phyloP scores from a whole-genome alignment of 2,888 invertebrate genomes.

The Agrilus biguttatus region DNA sequence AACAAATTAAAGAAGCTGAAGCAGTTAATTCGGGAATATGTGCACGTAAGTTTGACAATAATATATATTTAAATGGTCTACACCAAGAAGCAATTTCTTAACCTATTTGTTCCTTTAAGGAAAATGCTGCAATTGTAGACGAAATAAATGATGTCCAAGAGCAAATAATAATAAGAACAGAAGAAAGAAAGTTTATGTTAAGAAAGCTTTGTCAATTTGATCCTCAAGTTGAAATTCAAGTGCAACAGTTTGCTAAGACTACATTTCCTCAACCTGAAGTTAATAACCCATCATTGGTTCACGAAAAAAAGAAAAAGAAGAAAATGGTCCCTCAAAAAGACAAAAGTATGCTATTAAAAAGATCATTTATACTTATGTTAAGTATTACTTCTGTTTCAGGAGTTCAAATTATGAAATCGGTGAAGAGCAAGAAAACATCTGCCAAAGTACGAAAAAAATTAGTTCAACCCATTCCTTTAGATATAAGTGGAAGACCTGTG shows the following conservation, averaged over 20 bases:
- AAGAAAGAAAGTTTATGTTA: conserved; percentile 69
- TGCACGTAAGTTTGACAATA: conserved; percentile 41
- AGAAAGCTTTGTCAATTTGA: conserved; percentile 61
- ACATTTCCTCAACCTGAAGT: conserved; percentile 11
- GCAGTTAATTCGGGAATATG: conserved; percentile 46
- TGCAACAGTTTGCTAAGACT: conserved; percentile 25
- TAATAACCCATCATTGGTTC: neutral
- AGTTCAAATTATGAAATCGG: conserved; percentile 7
- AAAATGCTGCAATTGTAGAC: conserved; percentile 77
- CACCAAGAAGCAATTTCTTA: neutral
- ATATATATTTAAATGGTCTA: neutral
- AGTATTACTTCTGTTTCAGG: conserved; percentile 1
- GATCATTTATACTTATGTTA: neutral
- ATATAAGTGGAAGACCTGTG: conserved; percentile 50
- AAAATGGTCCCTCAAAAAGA: conserved; percentile 6
- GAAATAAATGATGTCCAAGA: conserved; percentile 76
- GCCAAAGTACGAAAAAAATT: conserved; percentile 30
- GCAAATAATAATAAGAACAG: conserved; percentile 62
- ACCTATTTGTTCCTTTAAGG: conserved; percentile 33
- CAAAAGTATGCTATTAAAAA: conserved; percentile 4
- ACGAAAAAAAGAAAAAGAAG: conserved; percentile 18
- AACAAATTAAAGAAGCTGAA: conserved; percentile 48
- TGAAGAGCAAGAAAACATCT: conserved; percentile 14
- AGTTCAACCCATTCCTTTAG: conserved; percentile 49
- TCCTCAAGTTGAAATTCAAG: conserved; percentile 27